Conservation (phyloP, 2,113 vertebrate genomes). For the Psephotus haematonotus region DNA sequence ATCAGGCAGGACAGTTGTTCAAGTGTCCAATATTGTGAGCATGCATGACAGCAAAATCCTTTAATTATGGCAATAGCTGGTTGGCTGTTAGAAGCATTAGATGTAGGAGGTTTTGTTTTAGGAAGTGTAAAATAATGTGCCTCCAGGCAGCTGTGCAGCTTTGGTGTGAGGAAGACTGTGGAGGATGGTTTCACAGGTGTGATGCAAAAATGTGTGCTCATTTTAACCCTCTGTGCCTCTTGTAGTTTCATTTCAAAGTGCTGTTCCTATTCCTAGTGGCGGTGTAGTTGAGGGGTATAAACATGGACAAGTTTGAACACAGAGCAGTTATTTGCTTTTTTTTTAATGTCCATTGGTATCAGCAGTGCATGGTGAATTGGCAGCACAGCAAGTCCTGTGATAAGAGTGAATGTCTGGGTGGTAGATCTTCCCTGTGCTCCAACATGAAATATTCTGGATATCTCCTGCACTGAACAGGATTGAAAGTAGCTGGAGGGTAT, state of each 20-base stretch:
- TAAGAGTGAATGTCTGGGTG: not conserved
- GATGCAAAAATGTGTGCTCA: accelerated
- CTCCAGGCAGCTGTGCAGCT: not conserved
- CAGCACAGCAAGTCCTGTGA: not conserved
- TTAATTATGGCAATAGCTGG: not conserved
- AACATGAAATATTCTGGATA: not conserved
- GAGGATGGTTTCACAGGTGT: not conserved
- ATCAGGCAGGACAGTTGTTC: not conserved
- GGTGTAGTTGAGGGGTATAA: not conserved
- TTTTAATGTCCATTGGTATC: not conserved
- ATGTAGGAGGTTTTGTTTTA: not conserved
- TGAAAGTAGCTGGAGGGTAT: not conserved
- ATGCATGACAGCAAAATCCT: not conserved
- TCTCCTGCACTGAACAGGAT: not conserved
- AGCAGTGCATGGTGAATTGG: not conserved
- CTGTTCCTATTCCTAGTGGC: not conserved
- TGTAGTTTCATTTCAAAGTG: not conserved
- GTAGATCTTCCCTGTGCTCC: not conserved
- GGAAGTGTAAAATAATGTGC: not conserved
- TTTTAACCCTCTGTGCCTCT: not conserved
- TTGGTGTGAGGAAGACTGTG: not conserved
- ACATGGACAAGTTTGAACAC: not conserved
- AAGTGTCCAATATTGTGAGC: not conserved
- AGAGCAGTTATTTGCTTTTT: not conserved
- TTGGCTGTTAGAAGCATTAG: not conserved